Percentiles rank a stretch among this genome's conserved stretches.
phyloP scores from a whole-genome alignment of 2,797 vertebrate species.

The Urophycis tenuis region DNA sequence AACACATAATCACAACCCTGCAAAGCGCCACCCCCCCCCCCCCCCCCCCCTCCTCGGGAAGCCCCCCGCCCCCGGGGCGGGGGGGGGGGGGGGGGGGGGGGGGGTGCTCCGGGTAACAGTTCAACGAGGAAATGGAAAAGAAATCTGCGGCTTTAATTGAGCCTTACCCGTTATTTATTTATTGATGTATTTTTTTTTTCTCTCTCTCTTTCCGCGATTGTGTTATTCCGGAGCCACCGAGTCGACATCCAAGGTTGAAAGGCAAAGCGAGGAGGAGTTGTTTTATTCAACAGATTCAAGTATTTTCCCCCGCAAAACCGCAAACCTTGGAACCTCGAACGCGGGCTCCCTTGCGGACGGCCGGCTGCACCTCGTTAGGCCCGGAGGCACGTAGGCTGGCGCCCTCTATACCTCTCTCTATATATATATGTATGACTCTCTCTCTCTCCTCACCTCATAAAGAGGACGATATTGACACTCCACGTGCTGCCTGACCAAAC shows the following conservation, averaged over 20 bases:
- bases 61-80: no score
- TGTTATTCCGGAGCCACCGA: neutral
- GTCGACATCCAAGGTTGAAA: neutral
- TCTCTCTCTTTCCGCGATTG: no score
- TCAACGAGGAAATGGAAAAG: neutral
- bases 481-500: constrained; percentile 53
- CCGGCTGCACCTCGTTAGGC: neutral
- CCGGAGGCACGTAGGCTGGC: neutral
- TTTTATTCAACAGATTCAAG: neutral
- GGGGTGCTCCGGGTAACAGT: neutral
- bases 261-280: neutral
- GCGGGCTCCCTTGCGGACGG: no score
- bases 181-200: neutral
- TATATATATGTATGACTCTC: neutral
- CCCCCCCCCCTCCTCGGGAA: neutral
- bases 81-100: no score
- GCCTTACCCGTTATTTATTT: neutral
- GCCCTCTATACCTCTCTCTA: neutral
- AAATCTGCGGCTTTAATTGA: neutral
- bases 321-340: neutral
- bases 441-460: constrained; percentile 25
- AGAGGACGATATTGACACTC: constrained; percentile 40
- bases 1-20: no score
- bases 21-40: no score
- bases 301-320: neutral